Evolutionary conservation across 2,113 vertebrate genomes (phyloP).

Genomic region (Eclectus roratus): DNA sequence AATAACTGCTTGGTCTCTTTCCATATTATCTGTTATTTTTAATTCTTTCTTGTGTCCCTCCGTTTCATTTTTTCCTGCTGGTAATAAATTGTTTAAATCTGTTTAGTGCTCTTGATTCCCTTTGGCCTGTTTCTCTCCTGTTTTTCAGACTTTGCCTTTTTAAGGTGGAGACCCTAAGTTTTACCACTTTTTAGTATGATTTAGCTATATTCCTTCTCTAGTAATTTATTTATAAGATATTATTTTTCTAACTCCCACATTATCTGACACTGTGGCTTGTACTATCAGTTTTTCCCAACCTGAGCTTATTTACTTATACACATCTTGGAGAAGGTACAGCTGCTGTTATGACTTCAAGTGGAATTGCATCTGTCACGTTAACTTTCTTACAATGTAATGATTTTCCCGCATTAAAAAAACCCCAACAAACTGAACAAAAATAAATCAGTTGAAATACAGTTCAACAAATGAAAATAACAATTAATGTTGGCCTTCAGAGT

Average conservation of each 20-base stretch:
- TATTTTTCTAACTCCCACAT: background rate
- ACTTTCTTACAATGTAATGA: background rate
- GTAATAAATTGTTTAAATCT: background rate
- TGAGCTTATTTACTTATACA: conserved; percentile 11
- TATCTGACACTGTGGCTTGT: background rate
- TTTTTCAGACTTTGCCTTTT: background rate
- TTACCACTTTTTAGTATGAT: background rate
- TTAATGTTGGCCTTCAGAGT: conserved; percentile 34
- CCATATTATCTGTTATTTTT: background rate
- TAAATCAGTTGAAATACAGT: conserved; percentile 7
- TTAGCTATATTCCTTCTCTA: background rate
- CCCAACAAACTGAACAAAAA: background rate
- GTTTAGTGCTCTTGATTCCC: background rate
- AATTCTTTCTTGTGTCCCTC: background rate
- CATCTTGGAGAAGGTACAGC: background rate
- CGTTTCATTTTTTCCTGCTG: background rate
- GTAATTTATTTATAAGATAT: background rate
- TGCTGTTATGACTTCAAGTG: background rate
- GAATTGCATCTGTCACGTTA: background rate
- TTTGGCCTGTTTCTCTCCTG: background rate
- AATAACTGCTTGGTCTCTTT: background rate
- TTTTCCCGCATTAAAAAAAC: fast-evolving
- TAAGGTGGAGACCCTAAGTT: background rate
- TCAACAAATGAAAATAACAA: conserved; percentile 40
- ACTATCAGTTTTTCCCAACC: background rate